A percentile compares a stretch with the other conserved stretches of the same genome.
Evolutionary conservation across 2,113 vertebrate species (phyloP).

Genomic region (Sitta europaea): DNA sequence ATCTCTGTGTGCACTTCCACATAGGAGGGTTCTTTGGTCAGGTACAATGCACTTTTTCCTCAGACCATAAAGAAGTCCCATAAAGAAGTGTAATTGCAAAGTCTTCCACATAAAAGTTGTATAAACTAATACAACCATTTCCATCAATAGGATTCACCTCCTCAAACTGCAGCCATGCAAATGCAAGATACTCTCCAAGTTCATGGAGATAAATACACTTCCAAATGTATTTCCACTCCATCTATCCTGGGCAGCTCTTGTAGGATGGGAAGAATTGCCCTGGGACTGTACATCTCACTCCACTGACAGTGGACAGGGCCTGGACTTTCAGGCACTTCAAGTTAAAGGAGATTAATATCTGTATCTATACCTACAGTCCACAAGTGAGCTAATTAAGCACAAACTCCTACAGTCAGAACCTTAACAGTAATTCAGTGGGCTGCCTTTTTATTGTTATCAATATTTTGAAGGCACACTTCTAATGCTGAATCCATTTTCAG

Average conservation of each 20-base stretch:
- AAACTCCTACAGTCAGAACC: not conserved
- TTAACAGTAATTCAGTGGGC: not conserved
- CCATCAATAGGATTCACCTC: not conserved
- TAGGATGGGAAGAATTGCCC: not conserved
- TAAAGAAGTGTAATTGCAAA: not conserved
- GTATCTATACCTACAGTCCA: not conserved
- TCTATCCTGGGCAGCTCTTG: not conserved
- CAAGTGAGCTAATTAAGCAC: not conserved
- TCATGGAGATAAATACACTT: not conserved
- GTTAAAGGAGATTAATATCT: not conserved
- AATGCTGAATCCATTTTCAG: not conserved
- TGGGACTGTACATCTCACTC: not conserved
- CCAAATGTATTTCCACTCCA: not conserved
- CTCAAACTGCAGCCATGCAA: not conserved
- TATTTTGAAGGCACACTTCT: constrained; percentile 28
- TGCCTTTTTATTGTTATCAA: constrained; percentile 21
- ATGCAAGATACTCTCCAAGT: not conserved
- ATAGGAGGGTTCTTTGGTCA: not conserved
- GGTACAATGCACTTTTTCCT: not conserved
- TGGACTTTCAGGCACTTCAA: not conserved
- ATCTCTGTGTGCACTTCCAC: not conserved
- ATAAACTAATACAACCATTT: not conserved
- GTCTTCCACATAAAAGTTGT: not conserved
- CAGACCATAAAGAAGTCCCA: not conserved
- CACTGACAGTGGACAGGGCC: not conserved